Evolutionary conservation across 2,888 invertebrate genomes (phyloP), one percentile per base, ranked within the genome.

Genomic region (Euproctis similis): DNA sequence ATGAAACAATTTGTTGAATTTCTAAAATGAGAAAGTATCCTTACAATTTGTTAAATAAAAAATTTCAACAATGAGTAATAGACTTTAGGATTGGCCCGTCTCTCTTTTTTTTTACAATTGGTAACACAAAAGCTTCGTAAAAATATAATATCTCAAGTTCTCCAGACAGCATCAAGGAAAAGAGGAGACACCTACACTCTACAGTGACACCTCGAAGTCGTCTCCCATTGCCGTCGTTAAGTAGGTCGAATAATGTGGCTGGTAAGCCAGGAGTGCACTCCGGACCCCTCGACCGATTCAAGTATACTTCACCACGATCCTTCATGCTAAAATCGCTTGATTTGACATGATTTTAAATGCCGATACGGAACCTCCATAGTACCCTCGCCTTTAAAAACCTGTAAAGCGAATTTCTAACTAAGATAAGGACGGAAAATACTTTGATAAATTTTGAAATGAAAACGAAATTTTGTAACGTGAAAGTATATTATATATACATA

Each of bases 171-270:
- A 64, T 65, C 58, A 68, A 70, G 69, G 56, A 62, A n/a, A n/a
- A n/a, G n/a, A n/a, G n/a, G n/a, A n/a, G n/a, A n/a, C n/a, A n/a
- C n/a, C n/a, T n/a, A 59, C 46, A 48, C 45, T 39, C 53, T 55
- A 45, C 39, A 34, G 50, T 61, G 73, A 74, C 74, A 77, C 76
- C 75, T 75, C 67, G 42, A 52, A 52, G 53, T 61, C 58, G 56
- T 57, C 64, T 53, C 53, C 59, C 47, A 59, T 63, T 57, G 55
- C 56, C 58, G 50, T 55, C 66, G 59, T 66, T 81, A 81, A 84
- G 82, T 81, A 81, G 81, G 77, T 72, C 76, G 82, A 80, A 81
- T 81, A 82, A 82, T 76, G 72, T 80, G 80, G 63, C 71, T 67
- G 60, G 67, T 67, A 60, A 57, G 50, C 51, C 58, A 63, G 49